Percentiles rank a stretch among this genome's conserved stretches.
Conservation (phyloP, 1,140 invertebrate genomes). For the Cotesia chilonis region DNA sequence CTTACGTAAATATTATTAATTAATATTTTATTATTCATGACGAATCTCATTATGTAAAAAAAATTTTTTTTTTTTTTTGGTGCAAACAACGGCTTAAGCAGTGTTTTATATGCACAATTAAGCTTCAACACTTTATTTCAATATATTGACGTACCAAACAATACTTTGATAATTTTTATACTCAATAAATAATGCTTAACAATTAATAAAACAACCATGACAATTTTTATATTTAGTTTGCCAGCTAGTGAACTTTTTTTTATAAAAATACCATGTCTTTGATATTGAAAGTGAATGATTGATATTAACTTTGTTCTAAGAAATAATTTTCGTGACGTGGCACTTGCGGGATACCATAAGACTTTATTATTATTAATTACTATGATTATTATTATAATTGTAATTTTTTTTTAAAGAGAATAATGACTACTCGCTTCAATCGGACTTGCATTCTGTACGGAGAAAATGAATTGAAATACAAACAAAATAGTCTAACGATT, state of each 20-base stretch:
- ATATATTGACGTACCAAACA: too few relatives aligned
- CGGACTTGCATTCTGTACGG: conserved; percentile 12
- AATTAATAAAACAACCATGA: too few relatives aligned
- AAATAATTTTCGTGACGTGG: conserved; percentile 3
- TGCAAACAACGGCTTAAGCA: too few relatives aligned
- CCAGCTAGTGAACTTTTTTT: neutral
- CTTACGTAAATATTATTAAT: neutral
- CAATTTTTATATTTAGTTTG: neutral
- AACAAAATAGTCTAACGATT: conserved; percentile 36
- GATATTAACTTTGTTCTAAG: conserved; percentile 3
- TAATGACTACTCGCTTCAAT: conserved; percentile 10
- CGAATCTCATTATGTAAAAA: too few relatives aligned
- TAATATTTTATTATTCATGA: too few relatives aligned
- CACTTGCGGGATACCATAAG: conserved; percentile 1
- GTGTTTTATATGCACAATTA: too few relatives aligned
- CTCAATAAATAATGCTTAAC: too few relatives aligned
- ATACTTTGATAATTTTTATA: too few relatives aligned
- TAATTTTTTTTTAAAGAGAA: neutral
- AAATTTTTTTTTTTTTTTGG: too few relatives aligned
- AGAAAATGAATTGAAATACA: conserved; percentile 32
- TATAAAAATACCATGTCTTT: conserved; percentile 1
- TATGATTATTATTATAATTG: too few relatives aligned
- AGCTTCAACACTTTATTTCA: too few relatives aligned
- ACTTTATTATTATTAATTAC: conserved; percentile 2
- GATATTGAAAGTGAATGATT: neutral